A percentile compares a stretch with the other conserved stretches of the same genome.
phyloP scores from a whole-genome alignment of 2,888 invertebrate species.

The Mythimna impura region DNA sequence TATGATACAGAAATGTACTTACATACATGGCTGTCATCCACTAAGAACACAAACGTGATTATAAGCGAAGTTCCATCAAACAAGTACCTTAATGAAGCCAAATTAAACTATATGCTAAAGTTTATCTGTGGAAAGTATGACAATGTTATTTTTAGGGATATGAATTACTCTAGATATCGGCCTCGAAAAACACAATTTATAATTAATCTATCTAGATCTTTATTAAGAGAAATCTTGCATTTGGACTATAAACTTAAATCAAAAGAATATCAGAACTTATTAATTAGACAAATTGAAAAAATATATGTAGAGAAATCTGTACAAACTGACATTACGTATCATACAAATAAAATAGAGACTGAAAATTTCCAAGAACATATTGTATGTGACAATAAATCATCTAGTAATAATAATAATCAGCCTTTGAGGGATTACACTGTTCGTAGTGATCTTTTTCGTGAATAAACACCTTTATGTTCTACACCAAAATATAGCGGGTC shows the following conservation, averaged over 20 bases:
- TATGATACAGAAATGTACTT: too few species aligned
- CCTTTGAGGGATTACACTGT: too few species aligned
- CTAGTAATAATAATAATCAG: too few species aligned
- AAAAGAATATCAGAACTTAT: background rate
- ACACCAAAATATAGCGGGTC: too few species aligned
- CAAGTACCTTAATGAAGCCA: background rate
- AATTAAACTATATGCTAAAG: background rate
- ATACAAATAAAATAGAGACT: background rate
- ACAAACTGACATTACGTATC: background rate
- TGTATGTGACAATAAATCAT: too few species aligned
- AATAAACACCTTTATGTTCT: too few species aligned
- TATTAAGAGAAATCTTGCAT: conserved; percentile 2
- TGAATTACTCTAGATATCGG: conserved; percentile 11
- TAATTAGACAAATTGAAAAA: background rate
- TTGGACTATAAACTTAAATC: conserved; percentile 2
- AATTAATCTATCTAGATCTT: background rate
- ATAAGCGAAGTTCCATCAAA: conserved; percentile 4
- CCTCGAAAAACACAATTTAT: background rate
- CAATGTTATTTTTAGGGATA: background rate
- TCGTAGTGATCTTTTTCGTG: too few species aligned
- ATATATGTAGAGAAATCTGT: conserved; percentile 4
- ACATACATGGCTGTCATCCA: too few species aligned
- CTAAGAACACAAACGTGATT: conserved; percentile 3
- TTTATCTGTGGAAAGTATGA: conserved; percentile 5
- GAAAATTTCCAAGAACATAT: too few species aligned